phyloP scores from a whole-genome alignment of 2,113 vertebrate genomes.

The Regulus satrapa region DNA sequence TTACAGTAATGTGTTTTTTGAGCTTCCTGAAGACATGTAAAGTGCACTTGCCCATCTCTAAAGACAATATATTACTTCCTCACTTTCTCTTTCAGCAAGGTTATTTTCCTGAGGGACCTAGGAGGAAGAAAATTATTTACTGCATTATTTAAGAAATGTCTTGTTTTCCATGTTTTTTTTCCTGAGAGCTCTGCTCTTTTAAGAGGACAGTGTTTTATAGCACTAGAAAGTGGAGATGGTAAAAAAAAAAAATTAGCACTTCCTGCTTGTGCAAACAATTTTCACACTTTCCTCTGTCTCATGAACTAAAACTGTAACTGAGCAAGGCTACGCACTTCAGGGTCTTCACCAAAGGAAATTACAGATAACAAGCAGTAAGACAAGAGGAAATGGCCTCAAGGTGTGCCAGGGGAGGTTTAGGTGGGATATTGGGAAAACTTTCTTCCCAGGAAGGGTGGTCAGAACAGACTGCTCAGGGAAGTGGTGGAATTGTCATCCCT shows the following conservation, averaged over 20 bases:
- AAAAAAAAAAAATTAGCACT: neutral
- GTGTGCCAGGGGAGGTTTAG: neutral
- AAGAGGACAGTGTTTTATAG: neutral
- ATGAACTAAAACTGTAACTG: neutral
- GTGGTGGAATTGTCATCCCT: neutral
- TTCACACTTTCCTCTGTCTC: neutral
- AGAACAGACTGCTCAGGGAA: neutral
- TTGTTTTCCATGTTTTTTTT: neutral
- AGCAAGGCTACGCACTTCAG: accelerated
- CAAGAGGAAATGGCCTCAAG: neutral
- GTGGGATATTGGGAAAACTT: neutral
- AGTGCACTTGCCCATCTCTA: neutral
- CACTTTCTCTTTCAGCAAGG: neutral
- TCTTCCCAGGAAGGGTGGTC: neutral
- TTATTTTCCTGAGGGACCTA: neutral
- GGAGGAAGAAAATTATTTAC: neutral
- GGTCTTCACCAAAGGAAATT: neutral
- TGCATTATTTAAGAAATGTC: constrained; percentile 20
- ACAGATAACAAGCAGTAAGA: neutral
- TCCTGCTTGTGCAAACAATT: neutral
- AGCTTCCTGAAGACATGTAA: neutral
- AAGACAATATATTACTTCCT: neutral
- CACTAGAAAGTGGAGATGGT: neutral
- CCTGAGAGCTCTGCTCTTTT: neutral
- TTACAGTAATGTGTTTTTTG: neutral